A percentile compares a stretch with the other conserved stretches of the same genome.
Conservation (phyloP, 1,140 invertebrate genomes). For the Druon quercuslanigerum region DNA sequence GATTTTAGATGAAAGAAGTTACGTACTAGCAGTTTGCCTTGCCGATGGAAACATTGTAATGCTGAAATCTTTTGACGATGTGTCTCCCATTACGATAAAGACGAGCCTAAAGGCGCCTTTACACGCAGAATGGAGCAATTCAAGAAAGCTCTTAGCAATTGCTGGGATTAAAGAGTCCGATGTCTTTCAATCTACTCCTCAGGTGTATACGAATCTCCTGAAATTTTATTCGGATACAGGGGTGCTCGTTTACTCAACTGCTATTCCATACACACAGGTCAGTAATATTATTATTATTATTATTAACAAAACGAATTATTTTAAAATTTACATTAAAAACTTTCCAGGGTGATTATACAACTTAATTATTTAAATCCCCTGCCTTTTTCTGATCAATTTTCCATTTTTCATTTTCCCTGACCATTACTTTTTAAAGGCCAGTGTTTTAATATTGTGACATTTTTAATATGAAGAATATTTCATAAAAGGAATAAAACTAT, state of each 20-base stretch:
- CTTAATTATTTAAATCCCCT: no score
- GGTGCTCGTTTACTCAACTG: constrained; percentile 83
- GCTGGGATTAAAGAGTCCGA: constrained; percentile 82
- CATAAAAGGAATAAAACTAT: no score
- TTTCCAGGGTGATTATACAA: background rate
- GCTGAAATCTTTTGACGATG: constrained; percentile 93
- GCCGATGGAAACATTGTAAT: constrained; percentile 92
- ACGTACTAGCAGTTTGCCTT: constrained; percentile 91
- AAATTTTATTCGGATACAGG: constrained; percentile 89
- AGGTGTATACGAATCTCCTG: constrained; percentile 81
- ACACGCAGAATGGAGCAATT: constrained; percentile 97
- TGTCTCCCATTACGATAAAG: constrained; percentile 89
- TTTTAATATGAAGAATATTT: no score
- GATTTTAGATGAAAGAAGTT: constrained; percentile 73
- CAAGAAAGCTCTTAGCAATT: constrained; percentile 92
- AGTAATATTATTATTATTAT: background rate
- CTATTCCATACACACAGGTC: constrained; percentile 86
- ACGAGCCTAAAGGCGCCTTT: constrained; percentile 88
- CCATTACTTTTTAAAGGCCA: no score
- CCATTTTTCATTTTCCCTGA: no score
- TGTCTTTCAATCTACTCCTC: constrained; percentile 65
- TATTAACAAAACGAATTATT: no score
- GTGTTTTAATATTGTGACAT: no score
- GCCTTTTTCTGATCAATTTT: no score
- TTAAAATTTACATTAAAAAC: background rate